Conservation (phyloP, 2,888 invertebrate species). For the Eristalinus sepulchralis region DNA sequence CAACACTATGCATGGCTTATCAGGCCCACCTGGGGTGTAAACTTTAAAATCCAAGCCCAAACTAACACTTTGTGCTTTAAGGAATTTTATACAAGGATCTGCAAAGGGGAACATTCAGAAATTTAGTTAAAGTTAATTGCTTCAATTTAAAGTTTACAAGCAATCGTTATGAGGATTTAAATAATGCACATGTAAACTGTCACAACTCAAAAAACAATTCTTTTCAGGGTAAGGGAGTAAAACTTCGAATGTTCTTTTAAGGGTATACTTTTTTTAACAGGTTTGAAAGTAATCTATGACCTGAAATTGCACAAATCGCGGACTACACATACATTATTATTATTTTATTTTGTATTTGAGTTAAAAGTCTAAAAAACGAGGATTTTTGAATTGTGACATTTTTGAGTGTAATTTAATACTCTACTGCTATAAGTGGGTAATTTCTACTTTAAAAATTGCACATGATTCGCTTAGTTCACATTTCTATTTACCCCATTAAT, state of each 20-base stretch:
- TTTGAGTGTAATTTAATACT: neutral
- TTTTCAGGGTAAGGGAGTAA: neutral
- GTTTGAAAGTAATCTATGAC: too few relatives aligned
- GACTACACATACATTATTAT: too few relatives aligned
- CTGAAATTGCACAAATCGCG: too few relatives aligned
- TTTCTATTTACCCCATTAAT: too few relatives aligned
- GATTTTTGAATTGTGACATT: neutral
- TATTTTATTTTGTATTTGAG: too few relatives aligned
- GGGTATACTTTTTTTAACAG: too few relatives aligned
- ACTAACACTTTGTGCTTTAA: slow-evolving; percentile 86
- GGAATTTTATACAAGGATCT: slow-evolving; percentile 85
- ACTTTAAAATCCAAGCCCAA: slow-evolving; percentile 85
- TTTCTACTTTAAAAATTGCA: too few relatives aligned
- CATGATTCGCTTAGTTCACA: too few relatives aligned
- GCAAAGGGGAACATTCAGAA: neutral
- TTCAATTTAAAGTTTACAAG: too few relatives aligned
- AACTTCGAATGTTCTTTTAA: too few relatives aligned
- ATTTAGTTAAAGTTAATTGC: too few relatives aligned
- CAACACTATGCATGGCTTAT: slow-evolving; percentile 90
- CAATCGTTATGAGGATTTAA: too few relatives aligned
- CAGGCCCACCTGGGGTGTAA: slow-evolving; percentile 82
- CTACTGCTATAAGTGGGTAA: neutral
- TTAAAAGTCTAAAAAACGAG: neutral
- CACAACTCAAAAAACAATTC: neutral
- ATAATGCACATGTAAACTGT: neutral